phyloP scores from a whole-genome alignment of 53 echinoderm and acorn worm genomes.

The Crossaster papposus region DNA sequence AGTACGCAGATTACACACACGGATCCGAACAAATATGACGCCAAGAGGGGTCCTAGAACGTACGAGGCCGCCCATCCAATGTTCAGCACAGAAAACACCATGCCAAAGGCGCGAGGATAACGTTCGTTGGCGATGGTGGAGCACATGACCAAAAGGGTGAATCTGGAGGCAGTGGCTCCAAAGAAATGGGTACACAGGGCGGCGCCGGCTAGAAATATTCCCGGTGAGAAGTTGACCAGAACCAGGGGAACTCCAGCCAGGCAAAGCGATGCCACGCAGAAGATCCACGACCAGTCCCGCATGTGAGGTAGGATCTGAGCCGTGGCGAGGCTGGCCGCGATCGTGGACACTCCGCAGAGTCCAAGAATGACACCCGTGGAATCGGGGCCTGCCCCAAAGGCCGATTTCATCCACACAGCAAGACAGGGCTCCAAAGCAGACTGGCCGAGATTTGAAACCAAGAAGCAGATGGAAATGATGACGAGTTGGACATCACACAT shows the following conservation, averaged over 20 bases:
- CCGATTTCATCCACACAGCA: constrained; percentile 8
- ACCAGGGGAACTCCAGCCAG: not conserved
- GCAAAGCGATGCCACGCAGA: not conserved
- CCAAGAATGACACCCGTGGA: constrained; percentile 7
- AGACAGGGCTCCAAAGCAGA: constrained; percentile 20
- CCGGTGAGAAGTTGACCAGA: not conserved
- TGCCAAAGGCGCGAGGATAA: constrained; percentile 3
- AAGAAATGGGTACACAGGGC: not conserved
- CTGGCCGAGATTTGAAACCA: not conserved
- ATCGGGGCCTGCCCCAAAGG: not conserved
- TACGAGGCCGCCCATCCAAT: not conserved
- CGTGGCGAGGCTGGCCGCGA: not conserved
- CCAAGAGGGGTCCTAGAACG: constrained; percentile 18
- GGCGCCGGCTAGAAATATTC: not conserved
- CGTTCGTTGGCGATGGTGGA: constrained; percentile 11
- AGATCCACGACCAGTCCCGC: not conserved
- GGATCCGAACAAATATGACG: constrained; percentile 1
- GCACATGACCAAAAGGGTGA: constrained; percentile 2
- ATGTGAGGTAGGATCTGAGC: not conserved
- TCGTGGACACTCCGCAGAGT: not conserved
- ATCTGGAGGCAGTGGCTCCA: not conserved
- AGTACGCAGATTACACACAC: not conserved
- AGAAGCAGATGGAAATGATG: not conserved
- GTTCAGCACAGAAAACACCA: constrained; percentile 14
- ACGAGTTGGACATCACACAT: constrained; percentile 6